phyloP scores from a whole-genome alignment of 30 jellyfish, hydroid and myxozoan genomes.

The Calvadosia cruxmelitensis region DNA sequence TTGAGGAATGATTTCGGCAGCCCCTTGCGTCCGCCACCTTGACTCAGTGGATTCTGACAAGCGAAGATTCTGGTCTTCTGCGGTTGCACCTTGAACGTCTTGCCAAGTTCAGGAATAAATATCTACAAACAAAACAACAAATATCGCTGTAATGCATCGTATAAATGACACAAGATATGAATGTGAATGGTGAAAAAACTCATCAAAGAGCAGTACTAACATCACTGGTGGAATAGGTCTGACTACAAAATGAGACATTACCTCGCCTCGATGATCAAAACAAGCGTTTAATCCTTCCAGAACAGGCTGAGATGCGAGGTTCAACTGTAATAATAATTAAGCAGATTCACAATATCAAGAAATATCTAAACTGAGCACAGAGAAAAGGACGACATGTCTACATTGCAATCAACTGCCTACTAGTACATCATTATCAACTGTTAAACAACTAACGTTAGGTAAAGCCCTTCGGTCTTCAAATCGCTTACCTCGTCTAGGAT shows the following conservation, averaged over 20 bases:
- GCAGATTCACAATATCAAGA: not conserved
- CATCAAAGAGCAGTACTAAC: not conserved
- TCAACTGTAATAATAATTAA: constrained; percentile 34
- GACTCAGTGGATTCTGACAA: constrained; percentile 85
- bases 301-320: constrained; percentile 95
- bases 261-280: constrained; percentile 98
- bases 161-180: not conserved
- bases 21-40: constrained; percentile 98
- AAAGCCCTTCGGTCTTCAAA: no score
- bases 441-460: no score
- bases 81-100: constrained; percentile 49
- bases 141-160: not conserved
- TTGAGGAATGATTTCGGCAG: constrained; percentile 87
- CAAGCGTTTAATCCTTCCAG: constrained; percentile 99
- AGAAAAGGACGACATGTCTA: no score
- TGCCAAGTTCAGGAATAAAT: constrained; percentile 81
- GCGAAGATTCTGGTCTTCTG: constrained; percentile 83
- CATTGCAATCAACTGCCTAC: no score
- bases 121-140: constrained; percentile 21
- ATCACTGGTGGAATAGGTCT: not conserved
- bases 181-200: not conserved
- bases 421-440: no score
- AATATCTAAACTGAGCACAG: not conserved
- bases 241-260: not conserved
- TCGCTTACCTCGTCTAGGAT: constrained; percentile 95